These are phyloP conservation scores for Psilopsiagon aurifrons DNA, from an alignment of 2,113 vertebrate species.

Conservation along the genomic window DNA sequence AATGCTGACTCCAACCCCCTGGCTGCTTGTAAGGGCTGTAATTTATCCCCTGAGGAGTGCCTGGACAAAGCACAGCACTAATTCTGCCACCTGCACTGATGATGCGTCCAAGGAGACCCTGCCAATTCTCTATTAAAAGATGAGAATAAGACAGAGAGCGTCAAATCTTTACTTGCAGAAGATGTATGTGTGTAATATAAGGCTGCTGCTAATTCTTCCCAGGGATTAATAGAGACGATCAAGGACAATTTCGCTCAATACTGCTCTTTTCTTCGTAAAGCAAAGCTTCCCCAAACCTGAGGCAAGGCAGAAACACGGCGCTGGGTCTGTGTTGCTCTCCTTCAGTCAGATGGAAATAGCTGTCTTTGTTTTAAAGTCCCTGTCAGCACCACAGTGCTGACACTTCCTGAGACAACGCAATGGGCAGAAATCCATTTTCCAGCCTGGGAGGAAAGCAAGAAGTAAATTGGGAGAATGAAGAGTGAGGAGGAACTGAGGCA, in stretches of 20 bases:
- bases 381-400: neutral
- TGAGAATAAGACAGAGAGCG: neutral
- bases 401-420: neutral
- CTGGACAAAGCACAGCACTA: conserved; percentile 11
- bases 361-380: conserved; percentile 40
- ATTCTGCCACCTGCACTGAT: conserved; percentile 22
- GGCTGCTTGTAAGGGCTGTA: neutral
- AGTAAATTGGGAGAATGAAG: conserved; percentile 42
- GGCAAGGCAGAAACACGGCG: conserved; percentile 1
- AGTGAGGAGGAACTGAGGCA: conserved; percentile 27
- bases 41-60: neutral
- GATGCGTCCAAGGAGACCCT: neutral
- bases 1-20: neutral
- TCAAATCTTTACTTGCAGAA: neutral
- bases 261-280: neutral
- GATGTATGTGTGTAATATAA: conserved; percentile 17
- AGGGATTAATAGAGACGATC: conserved; percentile 36
- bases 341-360: conserved; percentile 33
- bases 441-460: neutral
- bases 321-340: neutral
- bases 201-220: conserved; percentile 46
- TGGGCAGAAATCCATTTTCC: conserved; percentile 49
- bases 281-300: neutral
- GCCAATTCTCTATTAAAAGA: neutral
- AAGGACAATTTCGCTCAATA: neutral